Conservation (phyloP, 2,113 vertebrate genomes). For the Colistium nudipinnis region DNA sequence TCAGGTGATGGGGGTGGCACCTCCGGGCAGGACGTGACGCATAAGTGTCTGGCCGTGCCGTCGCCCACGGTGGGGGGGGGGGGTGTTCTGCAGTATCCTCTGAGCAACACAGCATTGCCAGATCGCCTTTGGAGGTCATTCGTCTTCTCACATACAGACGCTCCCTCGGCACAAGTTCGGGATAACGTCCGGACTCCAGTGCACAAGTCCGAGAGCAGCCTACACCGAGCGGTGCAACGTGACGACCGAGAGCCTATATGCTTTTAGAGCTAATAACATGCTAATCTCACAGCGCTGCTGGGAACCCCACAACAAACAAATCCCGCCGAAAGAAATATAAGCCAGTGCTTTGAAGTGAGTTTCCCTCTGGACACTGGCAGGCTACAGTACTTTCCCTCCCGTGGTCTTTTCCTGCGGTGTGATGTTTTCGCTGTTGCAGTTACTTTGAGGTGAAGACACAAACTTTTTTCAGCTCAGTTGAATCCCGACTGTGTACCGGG, state of each 20-base stretch:
- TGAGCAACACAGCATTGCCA: no score
- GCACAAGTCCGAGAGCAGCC: background rate
- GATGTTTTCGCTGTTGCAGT: background rate
- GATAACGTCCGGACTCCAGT: no score
- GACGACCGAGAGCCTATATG: constrained; percentile 13
- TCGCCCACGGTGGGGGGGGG: no score
- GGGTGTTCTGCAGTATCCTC: no score
- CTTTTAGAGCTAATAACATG: constrained; percentile 44
- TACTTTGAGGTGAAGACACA: background rate
- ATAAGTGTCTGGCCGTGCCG: no score
- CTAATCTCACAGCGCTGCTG: constrained; percentile 47
- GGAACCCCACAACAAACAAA: constrained; percentile 36
- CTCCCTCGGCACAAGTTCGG: no score
- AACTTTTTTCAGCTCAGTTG: constrained; percentile 8
- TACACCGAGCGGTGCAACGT: background rate
- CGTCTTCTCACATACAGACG: no score
- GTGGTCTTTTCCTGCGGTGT: constrained; percentile 4
- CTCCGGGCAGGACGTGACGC: no score
- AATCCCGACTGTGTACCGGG: background rate
- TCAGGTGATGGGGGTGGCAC: no score
- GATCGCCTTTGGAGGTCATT: no score
- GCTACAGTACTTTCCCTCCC: constrained; percentile 10
- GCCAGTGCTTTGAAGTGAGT: constrained; percentile 35
- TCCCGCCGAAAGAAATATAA: constrained; percentile 31
- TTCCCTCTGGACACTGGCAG: constrained; percentile 28